Conservation (phyloP, 2,888 invertebrate genomes). For the Orchesella flavescens region DNA sequence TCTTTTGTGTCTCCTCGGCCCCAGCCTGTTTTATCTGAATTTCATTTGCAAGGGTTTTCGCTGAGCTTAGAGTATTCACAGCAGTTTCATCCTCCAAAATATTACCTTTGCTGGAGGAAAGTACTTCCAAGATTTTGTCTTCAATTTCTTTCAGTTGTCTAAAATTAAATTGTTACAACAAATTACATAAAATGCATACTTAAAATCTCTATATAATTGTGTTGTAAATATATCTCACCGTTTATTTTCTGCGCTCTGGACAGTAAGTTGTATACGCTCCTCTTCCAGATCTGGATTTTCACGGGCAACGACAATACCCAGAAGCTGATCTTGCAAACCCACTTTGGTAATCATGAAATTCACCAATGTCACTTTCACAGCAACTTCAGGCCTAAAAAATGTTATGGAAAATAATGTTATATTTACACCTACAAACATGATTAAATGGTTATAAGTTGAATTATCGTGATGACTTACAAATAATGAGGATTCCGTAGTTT, state of each 20-base stretch:
- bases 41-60: constrained; percentile 91
- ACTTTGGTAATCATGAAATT: constrained; percentile 94
- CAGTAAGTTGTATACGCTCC: constrained; percentile 84
- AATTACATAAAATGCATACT: constrained; percentile 1
- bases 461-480: too few species aligned
- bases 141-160: constrained; percentile 88
- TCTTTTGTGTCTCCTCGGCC: constrained; percentile 90
- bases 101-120: constrained; percentile 79
- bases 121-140: constrained; percentile 88
- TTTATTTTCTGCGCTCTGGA: constrained; percentile 86
- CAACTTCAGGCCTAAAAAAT: constrained; percentile 96
- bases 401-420: too few species aligned
- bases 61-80: constrained; percentile 84
- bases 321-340: constrained; percentile 90
- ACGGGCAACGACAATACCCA: constrained; percentile 92
- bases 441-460: too few species aligned
- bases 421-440: too few species aligned
- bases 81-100: constrained; percentile 93
- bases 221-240: constrained; percentile 48
- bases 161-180: neutral
- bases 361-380: constrained; percentile 89
- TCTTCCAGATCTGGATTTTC: constrained; percentile 88
- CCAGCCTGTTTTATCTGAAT: constrained; percentile 92
- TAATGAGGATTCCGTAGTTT: constrained; percentile 95
- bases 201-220: too few species aligned